Base-by-base conservation (phyloP, 2,888 invertebrate species). In the Plebejus argus region DNA sequence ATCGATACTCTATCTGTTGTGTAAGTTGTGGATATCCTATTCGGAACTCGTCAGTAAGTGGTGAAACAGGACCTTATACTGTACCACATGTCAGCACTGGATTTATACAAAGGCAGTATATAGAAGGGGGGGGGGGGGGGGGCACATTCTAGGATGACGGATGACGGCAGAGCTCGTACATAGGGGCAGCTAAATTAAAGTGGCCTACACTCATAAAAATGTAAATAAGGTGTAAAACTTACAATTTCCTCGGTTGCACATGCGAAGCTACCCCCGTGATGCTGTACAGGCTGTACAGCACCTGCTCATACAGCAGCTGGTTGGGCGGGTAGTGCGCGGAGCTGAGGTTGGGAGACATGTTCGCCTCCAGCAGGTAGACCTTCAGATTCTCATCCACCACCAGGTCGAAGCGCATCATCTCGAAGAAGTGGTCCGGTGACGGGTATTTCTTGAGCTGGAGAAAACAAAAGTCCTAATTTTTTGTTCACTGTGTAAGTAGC, bases 271-370 rank as follows among this genome's bases (percentile, higher is more conserved):
- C 90, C 0, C 99, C 99, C 8, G 97, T 95, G 58, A 99, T 87
- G 35, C 96, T 95, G 77, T 99, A 95, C 45, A 98, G 86, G 89
- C 97, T 98, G 88, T 97, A 98, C 15, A 99, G 85, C 0, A 99
- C 97, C 93, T 99, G 99, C 85, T 99, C 98, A 85, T 99, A 99
- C 0, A 99, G 90, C 45, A 98, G 89, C 80, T 96, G 95, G 89
- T 99, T 99, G 0, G 96, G 97, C n/a, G 97, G 96, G 88, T 97
- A 99, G 90, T 99, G 99, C 0, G 97, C 97, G 0, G 99, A 98
- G 0, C 98, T 98, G 78, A 99, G 94, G 94, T 99, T 99, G 0
- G 99, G 99, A 18, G 99, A 99, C 99, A 99, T 99, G 86, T 99
- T 99, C 0, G 98, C 99, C 93, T 99, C 99, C 95, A 99, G 96